These are phyloP conservation scores for Pipistrellus pygmaeus DNA, from an alignment of 2,797 vertebrate species.

Conservation along the genomic window DNA sequence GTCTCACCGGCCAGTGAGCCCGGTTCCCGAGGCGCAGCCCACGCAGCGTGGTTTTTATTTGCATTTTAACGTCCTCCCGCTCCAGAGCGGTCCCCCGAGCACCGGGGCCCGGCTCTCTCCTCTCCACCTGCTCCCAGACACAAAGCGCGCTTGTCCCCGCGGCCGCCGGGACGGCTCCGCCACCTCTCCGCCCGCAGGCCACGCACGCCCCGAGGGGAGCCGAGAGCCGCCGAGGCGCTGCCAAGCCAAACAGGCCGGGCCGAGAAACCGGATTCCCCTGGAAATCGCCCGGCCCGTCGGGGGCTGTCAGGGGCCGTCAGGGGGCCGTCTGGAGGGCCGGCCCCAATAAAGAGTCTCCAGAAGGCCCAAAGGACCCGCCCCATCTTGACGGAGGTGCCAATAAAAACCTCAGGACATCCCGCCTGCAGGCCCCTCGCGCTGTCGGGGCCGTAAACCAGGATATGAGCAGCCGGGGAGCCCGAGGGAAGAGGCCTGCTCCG, in stretches of 20 bases:
- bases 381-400: slow-evolving; percentile 88
- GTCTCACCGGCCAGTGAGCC: not conserved
- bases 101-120: not conserved
- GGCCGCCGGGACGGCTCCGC: slow-evolving; percentile 44
- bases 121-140: slow-evolving; percentile 82
- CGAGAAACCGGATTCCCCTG: slow-evolving; percentile 88
- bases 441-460: slow-evolving; percentile 85
- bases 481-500: slow-evolving; percentile 83
- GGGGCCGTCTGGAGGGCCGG: slow-evolving; percentile 83
- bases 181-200: slow-evolving; percentile 67
- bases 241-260: slow-evolving; percentile 85
- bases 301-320: slow-evolving; percentile 81
- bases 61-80: slow-evolving; percentile 72
- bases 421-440: slow-evolving; percentile 84
- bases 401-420: slow-evolving; percentile 89
- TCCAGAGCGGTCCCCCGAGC: slow-evolving; percentile 21
- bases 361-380: slow-evolving; percentile 88
- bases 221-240: slow-evolving; percentile 72
- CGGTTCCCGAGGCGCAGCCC: slow-evolving; percentile 48
- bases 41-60: slow-evolving; percentile 41
- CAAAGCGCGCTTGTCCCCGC: slow-evolving; percentile 75
- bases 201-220: slow-evolving; percentile 73
- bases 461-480: slow-evolving; percentile 87
- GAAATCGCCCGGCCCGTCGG: slow-evolving; percentile 85
- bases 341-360: slow-evolving; percentile 87